Evolutionary conservation across 2,113 vertebrate genomes (phyloP), one percentile per base, ranked within the genome.

Genomic region (Paradisaea rubra): DNA sequence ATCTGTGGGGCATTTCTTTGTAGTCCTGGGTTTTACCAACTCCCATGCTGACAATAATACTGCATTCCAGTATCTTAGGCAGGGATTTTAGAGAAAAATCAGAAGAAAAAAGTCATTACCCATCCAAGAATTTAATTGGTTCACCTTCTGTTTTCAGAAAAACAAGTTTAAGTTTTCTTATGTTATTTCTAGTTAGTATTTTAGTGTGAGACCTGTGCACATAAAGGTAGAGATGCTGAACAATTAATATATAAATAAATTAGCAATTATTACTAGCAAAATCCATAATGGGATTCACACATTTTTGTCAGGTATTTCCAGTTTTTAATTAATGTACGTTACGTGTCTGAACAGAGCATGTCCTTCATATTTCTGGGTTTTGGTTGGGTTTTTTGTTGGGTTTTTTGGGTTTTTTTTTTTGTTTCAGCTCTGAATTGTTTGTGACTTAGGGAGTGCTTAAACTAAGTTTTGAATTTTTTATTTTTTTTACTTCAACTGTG

Each of bases 241-340:
- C 86, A 80, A 56, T 86, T 91, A 80, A 56, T 41, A 28, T 73
- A 57, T n/a, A 66, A 96, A 84, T 84, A 86, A 73, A 86, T 66
- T 7, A 44, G 53, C 66, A 85, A 2, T 91, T 91, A 72, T 44
- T 56, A 5, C 33, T 50, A 42, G 44, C 65, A 85, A 80, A 87
- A 81, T 69, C 49, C 41, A 4, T 92, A 77, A 70, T 74, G 84
- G 50, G 15, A 74, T 89, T 95, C 54, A 54, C 66, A n/a, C 7
- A 5, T 73, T 94, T 89, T 94, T 95, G 63, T 79, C 87, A 89
- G 54, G 89, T 81, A 80, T 89, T 94, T 93, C 85, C 27, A 78
- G 74, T 87, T 95, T 91, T 83, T 87, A 83, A 63, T 90, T 81
- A 83, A 13, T 53, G 39, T 37, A 37, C 31, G 44, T 63, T 86